Percentiles rank a stretch among this genome's conserved stretches.
Conservation (phyloP, 2,797 vertebrate species). For the Prunella strophiata region DNA sequence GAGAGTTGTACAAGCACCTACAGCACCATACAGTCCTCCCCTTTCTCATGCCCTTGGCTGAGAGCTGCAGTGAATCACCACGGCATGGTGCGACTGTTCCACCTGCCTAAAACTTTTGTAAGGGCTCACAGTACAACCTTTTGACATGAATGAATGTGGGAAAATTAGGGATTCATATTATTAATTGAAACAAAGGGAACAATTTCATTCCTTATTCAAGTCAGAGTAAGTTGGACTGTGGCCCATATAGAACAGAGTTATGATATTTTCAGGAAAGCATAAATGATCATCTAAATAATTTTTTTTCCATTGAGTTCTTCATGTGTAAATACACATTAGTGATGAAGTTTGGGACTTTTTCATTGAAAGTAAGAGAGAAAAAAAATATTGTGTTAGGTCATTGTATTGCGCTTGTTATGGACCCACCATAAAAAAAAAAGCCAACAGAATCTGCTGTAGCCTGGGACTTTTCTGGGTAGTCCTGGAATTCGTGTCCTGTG, state of each 20-base stretch:
- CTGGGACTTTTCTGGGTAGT: neutral
- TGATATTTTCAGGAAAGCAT: neutral
- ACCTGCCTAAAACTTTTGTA: neutral
- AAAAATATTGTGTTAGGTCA: neutral
- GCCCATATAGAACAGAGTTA: neutral
- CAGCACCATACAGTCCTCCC: neutral
- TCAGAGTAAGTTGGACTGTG: neutral
- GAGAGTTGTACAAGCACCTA: neutral
- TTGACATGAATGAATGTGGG: neutral
- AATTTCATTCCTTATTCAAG: neutral
- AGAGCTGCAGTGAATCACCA: neutral
- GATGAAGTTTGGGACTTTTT: neutral
- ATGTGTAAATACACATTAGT: neutral
- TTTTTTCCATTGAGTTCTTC: neutral
- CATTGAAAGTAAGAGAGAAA: neutral
- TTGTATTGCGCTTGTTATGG: neutral
- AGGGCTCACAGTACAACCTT: neutral
- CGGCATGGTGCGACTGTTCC: accelerated
- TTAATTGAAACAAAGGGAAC: neutral
- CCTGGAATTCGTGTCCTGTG: neutral
- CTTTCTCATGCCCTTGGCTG: accelerated
- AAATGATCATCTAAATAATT: neutral
- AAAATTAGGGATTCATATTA: neutral
- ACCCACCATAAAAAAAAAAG: neutral
- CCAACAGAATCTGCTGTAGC: neutral